Evolutionary conservation across 1,140 invertebrate species (phyloP).

Genomic region (Phocides pigmalion): DNA sequence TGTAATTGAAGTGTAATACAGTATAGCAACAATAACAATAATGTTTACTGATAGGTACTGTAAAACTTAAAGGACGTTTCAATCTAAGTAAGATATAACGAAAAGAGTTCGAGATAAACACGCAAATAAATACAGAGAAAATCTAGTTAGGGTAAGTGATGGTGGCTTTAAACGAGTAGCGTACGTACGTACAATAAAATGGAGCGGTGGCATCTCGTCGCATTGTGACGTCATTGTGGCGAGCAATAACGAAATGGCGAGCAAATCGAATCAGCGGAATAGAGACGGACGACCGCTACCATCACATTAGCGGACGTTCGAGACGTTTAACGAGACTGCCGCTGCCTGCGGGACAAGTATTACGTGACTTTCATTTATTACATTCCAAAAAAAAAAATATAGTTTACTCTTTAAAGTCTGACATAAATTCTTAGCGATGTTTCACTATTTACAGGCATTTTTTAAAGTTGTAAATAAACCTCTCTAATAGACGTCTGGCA

Average conservation of each 20-base stretch:
- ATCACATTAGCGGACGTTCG: constrained; percentile 42
- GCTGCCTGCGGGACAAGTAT: constrained; percentile 26
- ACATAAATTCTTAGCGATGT: too few species aligned
- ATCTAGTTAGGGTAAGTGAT: constrained; percentile 42
- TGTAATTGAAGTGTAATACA: too few species aligned
- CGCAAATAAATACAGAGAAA: constrained; percentile 30
- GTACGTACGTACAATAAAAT: constrained; percentile 33
- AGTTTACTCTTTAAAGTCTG: too few species aligned
- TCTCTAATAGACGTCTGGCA: too few species aligned
- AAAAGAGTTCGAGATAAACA: constrained; percentile 5
- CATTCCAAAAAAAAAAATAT: too few species aligned
- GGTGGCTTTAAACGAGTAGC: constrained; percentile 17
- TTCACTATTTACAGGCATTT: too few species aligned
- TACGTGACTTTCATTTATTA: neutral
- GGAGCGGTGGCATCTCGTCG: constrained; percentile 6
- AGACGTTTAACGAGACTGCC: constrained; percentile 31
- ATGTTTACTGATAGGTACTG: neutral
- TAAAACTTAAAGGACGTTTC: neutral
- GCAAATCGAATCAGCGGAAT: constrained; percentile 24
- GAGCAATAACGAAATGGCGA: constrained; percentile 22
- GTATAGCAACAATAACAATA: neutral
- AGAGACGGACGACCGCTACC: constrained; percentile 15
- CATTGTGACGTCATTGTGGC: constrained; percentile 7
- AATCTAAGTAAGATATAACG: neutral
- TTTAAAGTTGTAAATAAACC: too few species aligned